A percentile compares a stretch with the other conserved stretches of the same genome.
Evolutionary conservation across 2,113 vertebrate species (phyloP).

Genomic region (Hemiscyllium ocellatum): DNA sequence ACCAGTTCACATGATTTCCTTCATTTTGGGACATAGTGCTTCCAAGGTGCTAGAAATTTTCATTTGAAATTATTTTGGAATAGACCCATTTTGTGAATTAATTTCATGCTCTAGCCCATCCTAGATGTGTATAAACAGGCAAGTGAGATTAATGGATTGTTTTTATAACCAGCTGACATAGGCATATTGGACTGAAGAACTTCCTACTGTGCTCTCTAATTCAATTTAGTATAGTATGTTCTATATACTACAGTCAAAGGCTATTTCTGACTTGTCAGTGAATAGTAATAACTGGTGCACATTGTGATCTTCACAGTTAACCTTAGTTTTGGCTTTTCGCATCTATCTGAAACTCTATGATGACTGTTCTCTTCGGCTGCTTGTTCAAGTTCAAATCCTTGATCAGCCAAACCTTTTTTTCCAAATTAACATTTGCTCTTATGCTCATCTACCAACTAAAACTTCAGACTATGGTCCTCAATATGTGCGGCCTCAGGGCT

Average conservation of each 20-base stretch:
- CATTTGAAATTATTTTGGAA: background rate
- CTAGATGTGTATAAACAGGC: background rate
- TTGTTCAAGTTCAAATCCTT: background rate
- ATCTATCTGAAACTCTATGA: background rate
- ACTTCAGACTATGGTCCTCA: background rate
- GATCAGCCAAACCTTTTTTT: background rate
- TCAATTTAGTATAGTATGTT: background rate
- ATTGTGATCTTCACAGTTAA: background rate
- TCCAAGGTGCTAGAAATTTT: background rate
- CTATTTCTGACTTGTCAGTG: background rate
- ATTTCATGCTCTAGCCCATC: background rate
- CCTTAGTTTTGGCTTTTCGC: background rate
- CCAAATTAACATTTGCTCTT: background rate
- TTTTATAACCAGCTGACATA: background rate
- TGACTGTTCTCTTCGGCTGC: background rate
- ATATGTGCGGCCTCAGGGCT: background rate
- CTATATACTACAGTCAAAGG: background rate
- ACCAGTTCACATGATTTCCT: too few species aligned
- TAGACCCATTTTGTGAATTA: background rate
- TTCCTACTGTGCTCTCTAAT: background rate
- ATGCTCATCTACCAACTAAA: background rate
- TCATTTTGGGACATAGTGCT: background rate
- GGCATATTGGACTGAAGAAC: background rate
- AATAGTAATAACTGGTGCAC: background rate
- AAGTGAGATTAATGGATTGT: background rate